Conservation (phyloP, 2,797 vertebrate species). For the Sebastes kiyomatsui region DNA sequence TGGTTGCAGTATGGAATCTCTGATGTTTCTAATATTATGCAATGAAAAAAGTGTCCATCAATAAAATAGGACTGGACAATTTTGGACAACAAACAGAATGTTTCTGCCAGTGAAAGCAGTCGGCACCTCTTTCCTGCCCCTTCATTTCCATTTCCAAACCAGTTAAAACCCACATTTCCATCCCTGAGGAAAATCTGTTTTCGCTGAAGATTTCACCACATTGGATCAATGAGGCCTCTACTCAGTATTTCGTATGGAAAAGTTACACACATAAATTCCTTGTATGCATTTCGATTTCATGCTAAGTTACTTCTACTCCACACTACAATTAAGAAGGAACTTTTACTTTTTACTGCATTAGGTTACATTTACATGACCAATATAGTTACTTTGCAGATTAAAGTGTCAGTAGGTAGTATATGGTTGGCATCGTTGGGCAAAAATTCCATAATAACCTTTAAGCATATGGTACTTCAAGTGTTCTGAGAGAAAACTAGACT, state of each 20-base stretch:
- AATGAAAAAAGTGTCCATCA: conserved; percentile 3
- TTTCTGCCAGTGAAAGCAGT: not conserved
- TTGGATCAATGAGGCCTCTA: not conserved
- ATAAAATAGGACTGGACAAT: not conserved
- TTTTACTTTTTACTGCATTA: not conserved
- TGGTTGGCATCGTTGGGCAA: too few relatives aligned
- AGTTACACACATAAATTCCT: not conserved
- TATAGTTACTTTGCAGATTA: not conserved
- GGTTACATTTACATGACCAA: not conserved
- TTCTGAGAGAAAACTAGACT: too few relatives aligned
- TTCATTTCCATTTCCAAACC: conserved; percentile 4
- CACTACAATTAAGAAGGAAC: not conserved
- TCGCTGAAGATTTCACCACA: not conserved
- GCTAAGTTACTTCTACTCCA: not conserved
- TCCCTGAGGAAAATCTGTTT: not conserved
- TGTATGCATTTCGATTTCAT: not conserved
- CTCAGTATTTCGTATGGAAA: not conserved
- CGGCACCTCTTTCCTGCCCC: not conserved
- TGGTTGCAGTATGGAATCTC: not conserved
- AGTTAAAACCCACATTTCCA: conserved; percentile 9
- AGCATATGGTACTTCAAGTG: too few relatives aligned
- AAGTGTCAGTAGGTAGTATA: too few relatives aligned
- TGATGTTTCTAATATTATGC: not conserved
- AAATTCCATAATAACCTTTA: too few relatives aligned
- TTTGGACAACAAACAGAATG: not conserved